A percentile compares a stretch with the other conserved stretches of the same genome.
These are phyloP conservation scores for Apis dorsata DNA, from an alignment of 1,140 invertebrate genomes.

Conservation along the genomic window DNA sequence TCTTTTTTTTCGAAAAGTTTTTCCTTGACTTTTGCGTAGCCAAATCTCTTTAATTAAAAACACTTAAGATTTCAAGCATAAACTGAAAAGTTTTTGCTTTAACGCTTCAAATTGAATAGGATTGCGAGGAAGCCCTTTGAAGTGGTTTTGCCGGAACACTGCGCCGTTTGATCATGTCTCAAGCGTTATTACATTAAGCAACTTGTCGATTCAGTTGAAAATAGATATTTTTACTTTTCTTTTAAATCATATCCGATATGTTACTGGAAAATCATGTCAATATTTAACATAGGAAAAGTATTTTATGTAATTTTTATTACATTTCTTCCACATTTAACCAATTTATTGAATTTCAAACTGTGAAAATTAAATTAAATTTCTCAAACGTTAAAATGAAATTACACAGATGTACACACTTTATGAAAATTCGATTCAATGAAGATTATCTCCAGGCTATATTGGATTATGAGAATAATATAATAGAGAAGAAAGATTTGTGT, in stretches of 20 bases:
- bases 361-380: not conserved
- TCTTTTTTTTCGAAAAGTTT: not conserved
- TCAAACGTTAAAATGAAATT: not conserved
- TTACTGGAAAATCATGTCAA: not conserved
- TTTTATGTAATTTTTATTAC: not conserved
- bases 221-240: not conserved
- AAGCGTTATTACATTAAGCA: conserved; percentile 21
- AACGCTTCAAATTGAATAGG: not conserved
- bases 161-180: not conserved
- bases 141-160: not conserved
- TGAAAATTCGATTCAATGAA: not conserved
- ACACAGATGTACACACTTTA: not conserved
- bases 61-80: conserved; percentile 3
- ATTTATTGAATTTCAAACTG: not conserved
- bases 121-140: conserved; percentile 5
- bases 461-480: not conserved
- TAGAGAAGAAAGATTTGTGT: not conserved
- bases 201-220: not conserved
- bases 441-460: not conserved
- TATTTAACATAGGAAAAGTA: not conserved
- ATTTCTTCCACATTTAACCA: not conserved
- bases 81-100: conserved; percentile 24
- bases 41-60: conserved; percentile 12
- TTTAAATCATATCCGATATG: not conserved
- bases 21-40: not conserved